Conservation (phyloP, 53 echinoderm and acorn worm species). For the Stichopus horrens region DNA sequence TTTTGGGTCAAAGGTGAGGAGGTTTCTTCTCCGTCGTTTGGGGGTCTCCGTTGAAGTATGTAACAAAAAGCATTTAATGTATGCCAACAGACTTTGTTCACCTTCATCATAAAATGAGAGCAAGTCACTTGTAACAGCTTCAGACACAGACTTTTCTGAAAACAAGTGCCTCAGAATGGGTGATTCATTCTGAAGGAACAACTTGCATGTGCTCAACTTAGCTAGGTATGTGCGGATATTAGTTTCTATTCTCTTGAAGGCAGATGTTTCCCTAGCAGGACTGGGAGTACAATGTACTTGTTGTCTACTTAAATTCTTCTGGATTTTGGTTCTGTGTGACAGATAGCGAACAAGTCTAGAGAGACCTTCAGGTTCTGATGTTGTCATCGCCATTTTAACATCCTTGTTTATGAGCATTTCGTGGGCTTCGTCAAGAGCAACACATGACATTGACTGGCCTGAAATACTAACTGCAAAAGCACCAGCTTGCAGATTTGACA, state of each 20-base stretch:
- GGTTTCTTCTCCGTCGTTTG: constrained; percentile 15
- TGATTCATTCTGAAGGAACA: not conserved
- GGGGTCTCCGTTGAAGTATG: not conserved
- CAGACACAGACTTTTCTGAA: constrained; percentile 7
- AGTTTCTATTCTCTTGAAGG: not conserved
- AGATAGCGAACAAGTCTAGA: constrained; percentile 42
- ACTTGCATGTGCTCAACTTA: not conserved
- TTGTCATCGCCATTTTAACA: constrained; percentile 47
- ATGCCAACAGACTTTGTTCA: constrained; percentile 22
- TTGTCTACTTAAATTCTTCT: constrained; percentile 27
- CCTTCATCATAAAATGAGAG: constrained; percentile 31
- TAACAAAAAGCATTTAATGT: constrained; percentile 37
- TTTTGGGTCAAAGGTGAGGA: constrained; percentile 24
- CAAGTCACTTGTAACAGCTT: constrained; percentile 14
- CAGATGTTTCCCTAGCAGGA: not conserved
- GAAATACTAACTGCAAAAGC: constrained; percentile 54
- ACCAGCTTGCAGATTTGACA: constrained; percentile 17
- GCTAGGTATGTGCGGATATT: constrained; percentile 9
- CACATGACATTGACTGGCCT: constrained; percentile 28
- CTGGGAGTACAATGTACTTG: not conserved
- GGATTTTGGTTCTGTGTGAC: constrained; percentile 18
- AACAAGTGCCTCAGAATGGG: constrained; percentile 15
- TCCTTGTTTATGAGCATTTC: constrained; percentile 56
- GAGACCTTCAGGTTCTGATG: constrained; percentile 31
- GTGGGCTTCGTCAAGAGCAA: constrained; percentile 57